Percentiles rank a stretch among this genome's conserved stretches.
These are phyloP conservation scores for Macrobrachium nipponense DNA, from an alignment of 1,140 invertebrate genomes.

Conservation along the genomic window DNA sequence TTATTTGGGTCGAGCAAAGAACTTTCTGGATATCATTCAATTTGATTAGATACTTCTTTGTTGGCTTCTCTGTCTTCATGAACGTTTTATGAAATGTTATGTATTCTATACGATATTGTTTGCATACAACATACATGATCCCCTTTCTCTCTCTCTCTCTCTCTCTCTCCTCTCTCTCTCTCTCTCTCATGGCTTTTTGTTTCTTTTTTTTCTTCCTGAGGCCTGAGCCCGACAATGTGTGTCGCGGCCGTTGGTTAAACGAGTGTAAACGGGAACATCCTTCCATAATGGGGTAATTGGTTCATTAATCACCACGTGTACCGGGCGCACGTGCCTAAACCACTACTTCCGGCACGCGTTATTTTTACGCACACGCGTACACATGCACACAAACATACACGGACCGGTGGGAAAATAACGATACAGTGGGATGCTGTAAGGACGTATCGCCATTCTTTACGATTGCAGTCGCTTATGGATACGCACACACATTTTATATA, in stretches of 20 bases:
- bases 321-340: constrained; percentile 4
- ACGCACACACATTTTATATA: no score
- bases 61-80: no score
- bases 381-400: no score
- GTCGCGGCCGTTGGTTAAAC: not conserved
- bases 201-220: not conserved
- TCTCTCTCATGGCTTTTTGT: not conserved
- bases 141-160: not conserved
- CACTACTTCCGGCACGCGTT: not conserved
- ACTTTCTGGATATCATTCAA: no score
- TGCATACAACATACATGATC: not conserved
- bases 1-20: no score
- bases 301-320: constrained; percentile 5
- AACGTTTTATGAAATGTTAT: no score
- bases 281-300: constrained; percentile 8
- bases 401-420: no score
- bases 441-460: no score
- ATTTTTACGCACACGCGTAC: not conserved
- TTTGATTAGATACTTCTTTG: no score
- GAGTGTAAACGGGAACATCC: constrained; percentile 6
- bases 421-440: no score
- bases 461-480: no score
- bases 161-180: constrained; percentile 22
- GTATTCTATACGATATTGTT: not conserved
- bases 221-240: not conserved